These are phyloP conservation scores for Mimumesa dahlbomi DNA, from an alignment of 2,888 invertebrate genomes.

Conservation along the genomic window DNA sequence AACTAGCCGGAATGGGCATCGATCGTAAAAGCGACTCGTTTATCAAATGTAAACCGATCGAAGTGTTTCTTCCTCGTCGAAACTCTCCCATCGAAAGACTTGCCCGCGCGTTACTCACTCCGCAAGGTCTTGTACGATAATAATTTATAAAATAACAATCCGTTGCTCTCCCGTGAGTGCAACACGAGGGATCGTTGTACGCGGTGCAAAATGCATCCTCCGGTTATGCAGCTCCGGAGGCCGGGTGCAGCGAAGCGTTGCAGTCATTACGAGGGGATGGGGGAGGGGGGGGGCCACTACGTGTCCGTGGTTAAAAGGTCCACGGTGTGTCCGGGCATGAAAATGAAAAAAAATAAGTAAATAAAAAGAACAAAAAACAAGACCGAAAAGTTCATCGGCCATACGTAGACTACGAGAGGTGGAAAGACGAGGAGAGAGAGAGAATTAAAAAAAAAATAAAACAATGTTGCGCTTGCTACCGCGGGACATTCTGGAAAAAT, in stretches of 20 bases:
- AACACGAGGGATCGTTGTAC: conserved; percentile 45
- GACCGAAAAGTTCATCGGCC: conserved; percentile 39
- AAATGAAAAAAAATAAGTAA: conserved; percentile 17
- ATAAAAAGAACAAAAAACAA: conserved; percentile 56
- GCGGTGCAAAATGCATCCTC: conserved; percentile 48
- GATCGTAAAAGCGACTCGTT: too few relatives aligned
- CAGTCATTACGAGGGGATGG: conserved; percentile 62
- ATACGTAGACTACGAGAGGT: conserved; percentile 13
- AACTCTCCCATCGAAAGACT: too few relatives aligned
- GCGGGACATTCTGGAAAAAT: conserved; percentile 59
- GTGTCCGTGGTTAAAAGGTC: conserved; percentile 74
- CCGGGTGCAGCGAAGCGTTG: conserved; percentile 70
- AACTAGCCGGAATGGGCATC: too few relatives aligned
- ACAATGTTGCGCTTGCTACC: conserved; percentile 61
- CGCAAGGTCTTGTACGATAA: conserved; percentile 32
- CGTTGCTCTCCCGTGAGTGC: conserved; percentile 11
- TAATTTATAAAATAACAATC: conserved; percentile 53
- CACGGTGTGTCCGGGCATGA: conserved; percentile 59
- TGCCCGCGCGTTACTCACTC: neutral
- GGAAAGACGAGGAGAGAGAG: neutral
- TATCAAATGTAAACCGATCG: too few relatives aligned
- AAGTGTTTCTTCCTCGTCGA: too few relatives aligned
- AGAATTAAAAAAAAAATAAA: conserved; percentile 47
- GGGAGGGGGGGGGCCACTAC: conserved; percentile 61
- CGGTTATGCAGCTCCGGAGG: conserved; percentile 48